These are phyloP conservation scores for Rhizomys pruinosus DNA, from an alignment of 2,113 vertebrate genomes.

Conservation along the genomic window DNA sequence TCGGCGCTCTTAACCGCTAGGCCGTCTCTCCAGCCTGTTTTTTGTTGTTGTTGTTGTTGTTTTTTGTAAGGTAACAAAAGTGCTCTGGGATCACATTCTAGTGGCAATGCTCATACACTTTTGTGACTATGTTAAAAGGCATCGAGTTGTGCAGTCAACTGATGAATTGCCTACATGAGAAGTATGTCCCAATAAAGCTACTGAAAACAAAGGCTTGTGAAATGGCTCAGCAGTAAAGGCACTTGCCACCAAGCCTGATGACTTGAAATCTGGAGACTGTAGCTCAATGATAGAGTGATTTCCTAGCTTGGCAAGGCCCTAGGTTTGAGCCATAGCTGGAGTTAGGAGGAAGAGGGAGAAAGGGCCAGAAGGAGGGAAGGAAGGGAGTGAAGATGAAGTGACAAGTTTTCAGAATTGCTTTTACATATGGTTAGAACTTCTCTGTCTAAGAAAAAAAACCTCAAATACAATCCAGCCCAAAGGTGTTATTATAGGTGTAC, in stretches of 20 bases:
- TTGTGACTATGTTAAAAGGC: not conserved
- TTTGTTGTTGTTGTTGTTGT: no score
- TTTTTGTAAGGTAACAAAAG: conserved; percentile 15
- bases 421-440: not conserved
- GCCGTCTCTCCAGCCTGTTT: no score
- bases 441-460: conserved; percentile 51
- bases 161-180: not conserved
- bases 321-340: not conserved
- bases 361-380: not conserved
- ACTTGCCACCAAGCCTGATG: no score
- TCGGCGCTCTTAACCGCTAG: no score
- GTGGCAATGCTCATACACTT: not conserved
- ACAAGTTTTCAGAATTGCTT: conserved; percentile 2
- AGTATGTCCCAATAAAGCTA: not conserved
- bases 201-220: not conserved
- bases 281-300: not conserved
- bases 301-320: not conserved
- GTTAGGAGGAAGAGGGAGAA: not conserved
- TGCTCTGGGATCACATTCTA: not conserved
- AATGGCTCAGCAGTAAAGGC: not conserved
- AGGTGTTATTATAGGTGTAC: not conserved
- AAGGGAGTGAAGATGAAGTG: not conserved
- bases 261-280: no score
- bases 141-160: not conserved
- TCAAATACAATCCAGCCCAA: conserved; percentile 39